Evolutionary conservation across 2,888 invertebrate genomes (phyloP).

Genomic region (Leistus spinibarbis): DNA sequence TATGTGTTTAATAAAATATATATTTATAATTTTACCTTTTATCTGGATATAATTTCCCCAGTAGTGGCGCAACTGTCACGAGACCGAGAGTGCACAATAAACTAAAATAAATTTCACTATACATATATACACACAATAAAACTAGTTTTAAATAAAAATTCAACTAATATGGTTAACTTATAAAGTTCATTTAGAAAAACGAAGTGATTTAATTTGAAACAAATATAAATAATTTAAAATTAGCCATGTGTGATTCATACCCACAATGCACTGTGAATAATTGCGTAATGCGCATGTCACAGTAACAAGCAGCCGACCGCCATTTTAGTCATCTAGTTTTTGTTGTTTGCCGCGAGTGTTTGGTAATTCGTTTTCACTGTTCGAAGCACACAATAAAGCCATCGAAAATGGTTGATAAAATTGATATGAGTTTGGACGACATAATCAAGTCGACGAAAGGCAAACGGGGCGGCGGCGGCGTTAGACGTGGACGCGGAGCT

Average conservation of each 20-base stretch:
- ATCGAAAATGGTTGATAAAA: slow-evolving; percentile 86
- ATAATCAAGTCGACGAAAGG: slow-evolving; percentile 88
- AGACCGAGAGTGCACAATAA: slow-evolving; percentile 13
- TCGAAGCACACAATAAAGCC: slow-evolving; percentile 19
- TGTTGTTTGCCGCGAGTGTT: slow-evolving; percentile 33
- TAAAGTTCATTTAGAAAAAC: neutral
- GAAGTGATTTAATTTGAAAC: neutral
- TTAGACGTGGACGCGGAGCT: slow-evolving; percentile 56
- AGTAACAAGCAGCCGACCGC: neutral
- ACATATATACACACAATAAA: no score
- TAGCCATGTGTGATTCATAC: neutral
- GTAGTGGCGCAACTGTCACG: neutral
- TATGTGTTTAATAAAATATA: neutral
- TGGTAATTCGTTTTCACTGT: slow-evolving; percentile 9
- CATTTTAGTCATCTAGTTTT: slow-evolving; percentile 32
- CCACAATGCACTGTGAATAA: slow-evolving; percentile 23
- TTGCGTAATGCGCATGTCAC: slow-evolving; percentile 15
- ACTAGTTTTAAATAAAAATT: neutral
- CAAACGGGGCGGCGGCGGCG: slow-evolving; percentile 66
- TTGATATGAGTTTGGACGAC: slow-evolving; percentile 97
- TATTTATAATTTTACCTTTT: neutral
- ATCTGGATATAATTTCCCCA: neutral
- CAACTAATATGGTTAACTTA: no score
- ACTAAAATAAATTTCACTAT: neutral
- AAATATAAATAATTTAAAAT: neutral